A percentile compares a stretch with the other conserved stretches of the same genome.
phyloP scores from a whole-genome alignment of 1,140 invertebrate genomes.

The Magallana gigas region DNA sequence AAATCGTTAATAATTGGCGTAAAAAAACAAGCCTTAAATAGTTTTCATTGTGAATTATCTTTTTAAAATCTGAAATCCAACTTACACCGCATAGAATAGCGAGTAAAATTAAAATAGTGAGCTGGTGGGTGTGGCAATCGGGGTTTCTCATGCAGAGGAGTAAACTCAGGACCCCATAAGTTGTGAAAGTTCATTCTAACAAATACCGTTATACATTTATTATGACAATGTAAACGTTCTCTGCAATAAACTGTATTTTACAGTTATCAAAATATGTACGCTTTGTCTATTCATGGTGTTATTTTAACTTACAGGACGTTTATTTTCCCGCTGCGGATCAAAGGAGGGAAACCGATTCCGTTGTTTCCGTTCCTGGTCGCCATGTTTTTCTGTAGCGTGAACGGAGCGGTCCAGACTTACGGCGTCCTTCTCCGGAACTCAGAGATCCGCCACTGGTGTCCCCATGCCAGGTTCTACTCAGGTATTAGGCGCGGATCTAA shows the following conservation, averaged over 20 bases:
- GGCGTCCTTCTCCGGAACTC: slow-evolving; percentile 69
- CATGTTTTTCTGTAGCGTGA: slow-evolving; percentile 80
- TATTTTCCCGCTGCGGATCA: slow-evolving; percentile 80
- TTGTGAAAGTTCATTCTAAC: too few species aligned
- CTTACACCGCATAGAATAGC: not conserved
- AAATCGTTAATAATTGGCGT: too few species aligned
- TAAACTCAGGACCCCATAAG: too few species aligned
- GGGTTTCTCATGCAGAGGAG: too few species aligned
- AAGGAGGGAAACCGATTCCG: slow-evolving; percentile 79
- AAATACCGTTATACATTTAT: too few species aligned
- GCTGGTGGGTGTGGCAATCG: too few species aligned
- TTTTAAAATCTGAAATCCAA: too few species aligned
- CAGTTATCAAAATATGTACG: not conserved
- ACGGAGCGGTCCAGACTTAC: slow-evolving; percentile 81
- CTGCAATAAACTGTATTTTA: not conserved
- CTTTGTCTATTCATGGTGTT: not conserved
- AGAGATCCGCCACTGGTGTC: not conserved
- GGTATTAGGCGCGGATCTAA: not conserved
- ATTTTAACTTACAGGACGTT: slow-evolving; percentile 77
- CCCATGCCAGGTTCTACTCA: not conserved
- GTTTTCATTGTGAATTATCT: too few species aligned
- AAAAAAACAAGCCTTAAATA: too few species aligned
- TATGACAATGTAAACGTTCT: not conserved
- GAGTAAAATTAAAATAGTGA: not conserved
- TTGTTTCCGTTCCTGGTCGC: slow-evolving; percentile 79